Conservation (phyloP, 2,113 vertebrate species). For the Hippopotamus amphibius region DNA sequence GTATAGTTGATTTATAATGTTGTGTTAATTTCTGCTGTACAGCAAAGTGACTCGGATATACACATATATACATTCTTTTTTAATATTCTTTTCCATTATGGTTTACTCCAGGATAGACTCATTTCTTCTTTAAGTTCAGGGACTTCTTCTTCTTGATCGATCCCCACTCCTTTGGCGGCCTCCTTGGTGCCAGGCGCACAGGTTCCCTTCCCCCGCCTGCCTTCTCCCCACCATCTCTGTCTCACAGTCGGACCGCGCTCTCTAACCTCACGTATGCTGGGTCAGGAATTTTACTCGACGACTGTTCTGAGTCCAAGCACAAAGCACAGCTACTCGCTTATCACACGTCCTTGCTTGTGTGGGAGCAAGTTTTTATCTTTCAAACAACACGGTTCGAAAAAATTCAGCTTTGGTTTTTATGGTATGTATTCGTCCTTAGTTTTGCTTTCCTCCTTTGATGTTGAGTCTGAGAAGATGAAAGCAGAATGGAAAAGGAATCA, state of each 20-base stretch:
- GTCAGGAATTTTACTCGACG: background rate
- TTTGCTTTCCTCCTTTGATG: conserved; percentile 31
- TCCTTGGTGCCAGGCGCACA: background rate
- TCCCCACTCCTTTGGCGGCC: background rate
- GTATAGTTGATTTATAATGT: no score
- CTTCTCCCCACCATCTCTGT: background rate
- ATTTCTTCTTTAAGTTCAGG: conserved; percentile 26
- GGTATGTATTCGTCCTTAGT: background rate
- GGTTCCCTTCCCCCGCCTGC: background rate
- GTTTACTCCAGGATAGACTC: background rate
- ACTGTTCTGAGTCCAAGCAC: background rate
- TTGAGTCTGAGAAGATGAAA: conserved; percentile 51
- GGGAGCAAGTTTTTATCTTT: background rate
- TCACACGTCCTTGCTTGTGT: background rate
- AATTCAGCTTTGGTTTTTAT: background rate
- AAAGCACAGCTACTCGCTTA: background rate
- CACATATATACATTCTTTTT: no score
- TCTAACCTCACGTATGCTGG: background rate
- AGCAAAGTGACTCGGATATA: no score
- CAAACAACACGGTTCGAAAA: background rate
- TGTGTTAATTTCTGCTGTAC: no score
- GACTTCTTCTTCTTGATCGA: background rate
- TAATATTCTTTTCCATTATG: no score
- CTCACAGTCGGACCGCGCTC: background rate
- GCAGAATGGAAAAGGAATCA: conserved; percentile 29